A percentile compares a stretch with the other conserved stretches of the same genome.
Conservation (phyloP, 2,888 invertebrate genomes). For the Dolichopus griseipennis region DNA sequence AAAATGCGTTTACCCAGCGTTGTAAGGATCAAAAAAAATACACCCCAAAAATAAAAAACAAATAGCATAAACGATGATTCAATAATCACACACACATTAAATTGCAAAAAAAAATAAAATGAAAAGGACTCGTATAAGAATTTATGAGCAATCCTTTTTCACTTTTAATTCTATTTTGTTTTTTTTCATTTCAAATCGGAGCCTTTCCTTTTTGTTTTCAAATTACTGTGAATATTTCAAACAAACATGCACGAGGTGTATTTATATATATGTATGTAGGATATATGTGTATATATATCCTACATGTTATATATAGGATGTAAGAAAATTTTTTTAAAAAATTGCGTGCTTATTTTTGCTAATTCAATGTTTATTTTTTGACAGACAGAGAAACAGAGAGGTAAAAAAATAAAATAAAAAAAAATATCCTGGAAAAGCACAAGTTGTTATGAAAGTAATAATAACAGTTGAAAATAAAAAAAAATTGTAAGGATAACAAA, state of each 20-base stretch:
- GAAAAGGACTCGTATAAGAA: background rate
- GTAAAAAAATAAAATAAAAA: background rate
- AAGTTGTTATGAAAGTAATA: background rate
- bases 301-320: too few species aligned
- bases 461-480: too few species aligned
- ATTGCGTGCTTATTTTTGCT: conserved; percentile 7
- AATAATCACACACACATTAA: too few species aligned
- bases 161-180: too few species aligned
- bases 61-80: background rate
- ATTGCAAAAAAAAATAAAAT: too few species aligned
- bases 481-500: too few species aligned
- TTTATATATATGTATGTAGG: too few species aligned
- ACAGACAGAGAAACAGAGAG: background rate
- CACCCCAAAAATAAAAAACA: background rate
- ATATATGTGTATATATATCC: background rate
- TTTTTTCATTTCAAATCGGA: background rate
- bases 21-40: too few species aligned
- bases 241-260: too few species aligned
- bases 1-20: too few species aligned
- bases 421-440: background rate
- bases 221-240: too few species aligned
- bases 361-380: conserved; percentile 6
- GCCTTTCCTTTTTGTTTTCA: background rate
- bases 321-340: too few species aligned
- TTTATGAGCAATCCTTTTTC: conserved; percentile 2